Conservation (phyloP, 2,113 vertebrate species). For the Plestiodon gilberti region DNA sequence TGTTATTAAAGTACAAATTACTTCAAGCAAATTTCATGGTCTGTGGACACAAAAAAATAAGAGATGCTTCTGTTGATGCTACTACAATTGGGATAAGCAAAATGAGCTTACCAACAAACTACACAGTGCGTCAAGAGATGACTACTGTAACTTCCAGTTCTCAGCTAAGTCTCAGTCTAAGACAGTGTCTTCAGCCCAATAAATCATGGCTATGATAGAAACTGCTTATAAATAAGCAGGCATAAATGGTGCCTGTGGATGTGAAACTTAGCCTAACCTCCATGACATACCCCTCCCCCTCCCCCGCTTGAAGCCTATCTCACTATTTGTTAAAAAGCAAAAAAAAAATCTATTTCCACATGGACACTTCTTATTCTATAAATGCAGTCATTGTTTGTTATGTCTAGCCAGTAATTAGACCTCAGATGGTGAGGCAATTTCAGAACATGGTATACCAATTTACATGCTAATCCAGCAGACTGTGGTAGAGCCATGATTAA, state of each 20-base stretch:
- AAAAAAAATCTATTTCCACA: constrained; percentile 57
- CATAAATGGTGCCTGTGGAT: background rate
- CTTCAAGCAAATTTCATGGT: background rate
- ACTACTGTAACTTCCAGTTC: background rate
- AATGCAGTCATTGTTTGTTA: constrained; percentile 71
- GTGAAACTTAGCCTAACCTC: background rate
- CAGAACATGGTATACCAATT: constrained; percentile 77
- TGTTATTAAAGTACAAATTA: background rate
- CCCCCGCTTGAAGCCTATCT: background rate
- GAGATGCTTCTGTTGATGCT: constrained; percentile 57
- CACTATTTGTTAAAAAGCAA: constrained; percentile 30
- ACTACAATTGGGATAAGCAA: background rate
- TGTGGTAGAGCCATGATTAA: constrained; percentile 75
- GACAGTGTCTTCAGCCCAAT: background rate
- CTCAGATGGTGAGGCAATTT: constrained; percentile 78
- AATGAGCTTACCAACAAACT: background rate
- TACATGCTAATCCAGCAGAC: constrained; percentile 77
- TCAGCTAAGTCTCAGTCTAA: background rate
- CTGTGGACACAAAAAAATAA: constrained; percentile 39
- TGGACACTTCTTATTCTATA: constrained; percentile 67
- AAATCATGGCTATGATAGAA: background rate
- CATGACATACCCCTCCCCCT: background rate
- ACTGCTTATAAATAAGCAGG: background rate
- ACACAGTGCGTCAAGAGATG: background rate
- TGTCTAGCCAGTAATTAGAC: constrained; percentile 73